Evolutionary conservation across 2,113 vertebrate species (phyloP), one percentile per base, ranked within the genome.

Genomic region (Plecotus auritus): DNA sequence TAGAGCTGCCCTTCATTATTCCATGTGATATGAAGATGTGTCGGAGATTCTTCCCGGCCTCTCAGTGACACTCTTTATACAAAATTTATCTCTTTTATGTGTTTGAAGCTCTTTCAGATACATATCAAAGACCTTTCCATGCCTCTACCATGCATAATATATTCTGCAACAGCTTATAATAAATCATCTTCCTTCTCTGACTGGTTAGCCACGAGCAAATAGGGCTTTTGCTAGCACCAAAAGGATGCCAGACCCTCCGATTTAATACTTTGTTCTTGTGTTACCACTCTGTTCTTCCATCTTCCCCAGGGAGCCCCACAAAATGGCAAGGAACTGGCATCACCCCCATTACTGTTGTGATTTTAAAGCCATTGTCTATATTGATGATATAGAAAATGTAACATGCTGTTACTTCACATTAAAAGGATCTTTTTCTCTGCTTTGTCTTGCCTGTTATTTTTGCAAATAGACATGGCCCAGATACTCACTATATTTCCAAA

Each of bases 141-240:
- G 97, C 97, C 95, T 98, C 97, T 91, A 96, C 93, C 96, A 94
- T 93, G 97, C 98, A 97, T 98, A 98, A 98, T 98, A 97, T 94
- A 98, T 98, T 97, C 97, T 96, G 97, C 90, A 82, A 88, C 96
- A 93, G 97, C 87, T 97, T 93, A 91, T 96, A 98, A 98, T 98
- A 98, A 98, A 98, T 98, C 98, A 98, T 97, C 88, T 78, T 4
- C 0, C 22, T 80, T 98, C 88, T 78, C 59, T 35, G 97, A 82
- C 86, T 37, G 94, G 45, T 88, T 95, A 94, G 70, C 49, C 3
- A 76, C 28, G 28, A 97, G 84, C 7, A 94, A 95, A 93, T 94
- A 87, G 80, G 56, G 94, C 91, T 94, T 45, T 93, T 95, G 83
- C 20, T 40, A 73, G 37, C 4, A 32, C 51, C 0, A 9, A 59